A percentile compares a stretch with the other conserved stretches of the same genome.
These are phyloP conservation scores for Crematogaster levior DNA, from an alignment of 2,888 invertebrate species.

Conservation along the genomic window DNA sequence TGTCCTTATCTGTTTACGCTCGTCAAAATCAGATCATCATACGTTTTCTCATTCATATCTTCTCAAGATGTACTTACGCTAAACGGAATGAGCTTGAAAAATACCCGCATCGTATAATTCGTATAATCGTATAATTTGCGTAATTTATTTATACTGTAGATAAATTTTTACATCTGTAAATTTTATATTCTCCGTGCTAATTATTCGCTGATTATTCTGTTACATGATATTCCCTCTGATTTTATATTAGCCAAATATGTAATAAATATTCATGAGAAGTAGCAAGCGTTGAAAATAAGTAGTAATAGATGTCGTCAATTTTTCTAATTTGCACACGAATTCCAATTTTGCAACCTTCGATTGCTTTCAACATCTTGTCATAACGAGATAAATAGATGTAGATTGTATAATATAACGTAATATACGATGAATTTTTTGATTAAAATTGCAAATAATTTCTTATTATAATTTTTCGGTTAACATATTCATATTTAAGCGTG, in stretches of 20 bases:
- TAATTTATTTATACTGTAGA: neutral
- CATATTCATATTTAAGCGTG: neutral
- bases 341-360: neutral
- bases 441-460: neutral
- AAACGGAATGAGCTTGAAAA: neutral
- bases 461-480: neutral
- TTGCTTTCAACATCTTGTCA: neutral
- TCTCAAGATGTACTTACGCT: neutral
- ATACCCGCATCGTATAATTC: neutral
- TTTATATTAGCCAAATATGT: neutral
- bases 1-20: neutral
- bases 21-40: neutral
- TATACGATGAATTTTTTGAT: neutral
- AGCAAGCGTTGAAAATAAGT: slow-evolving; percentile 20
- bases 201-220: neutral
- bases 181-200: neutral
- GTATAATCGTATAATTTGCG: neutral
- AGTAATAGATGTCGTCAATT: neutral
- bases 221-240: neutral
- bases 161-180: neutral
- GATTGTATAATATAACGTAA: neutral
- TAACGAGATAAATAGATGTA: neutral
- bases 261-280: slow-evolving; percentile 39
- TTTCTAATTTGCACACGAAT: neutral
- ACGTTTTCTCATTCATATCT: neutral